Percentiles rank a stretch among this genome's conserved stretches.
phyloP scores from a whole-genome alignment of 2,797 vertebrate species.

The Acipenser ruthenus region DNA sequence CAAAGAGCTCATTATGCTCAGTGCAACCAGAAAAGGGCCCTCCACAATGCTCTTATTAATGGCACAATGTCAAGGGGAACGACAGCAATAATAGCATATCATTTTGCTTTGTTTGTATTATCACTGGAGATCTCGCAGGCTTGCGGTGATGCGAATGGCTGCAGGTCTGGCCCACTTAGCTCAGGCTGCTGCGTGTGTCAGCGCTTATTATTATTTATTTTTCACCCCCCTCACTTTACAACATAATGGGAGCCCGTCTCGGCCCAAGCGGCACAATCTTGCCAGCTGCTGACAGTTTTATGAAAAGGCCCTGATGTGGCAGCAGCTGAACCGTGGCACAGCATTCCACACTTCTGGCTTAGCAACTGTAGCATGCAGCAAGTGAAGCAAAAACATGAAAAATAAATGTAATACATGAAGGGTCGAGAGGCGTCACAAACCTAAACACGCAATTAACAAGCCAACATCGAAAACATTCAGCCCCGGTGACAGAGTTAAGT shows the following conservation, averaged over 20 bases:
- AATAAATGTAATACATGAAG: no score
- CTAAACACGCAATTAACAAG: no score
- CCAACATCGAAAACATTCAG: no score
- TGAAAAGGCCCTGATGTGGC: neutral
- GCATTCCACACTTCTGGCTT: neutral
- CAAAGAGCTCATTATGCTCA: slow-evolving; percentile 69
- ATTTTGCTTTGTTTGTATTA: slow-evolving; percentile 67
- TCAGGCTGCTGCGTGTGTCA: slow-evolving; percentile 5
- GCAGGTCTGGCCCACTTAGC: neutral
- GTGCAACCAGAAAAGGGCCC: slow-evolving; percentile 57
- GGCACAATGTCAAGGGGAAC: slow-evolving; percentile 67
- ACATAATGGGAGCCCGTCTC: neutral
- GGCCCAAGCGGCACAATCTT: neutral
- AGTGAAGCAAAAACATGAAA: no score
- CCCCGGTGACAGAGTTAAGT: no score
- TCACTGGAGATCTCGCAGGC: slow-evolving; percentile 47
- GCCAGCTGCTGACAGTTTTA: neutral
- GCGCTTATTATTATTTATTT: slow-evolving; percentile 3
- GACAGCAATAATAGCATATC: slow-evolving; percentile 53
- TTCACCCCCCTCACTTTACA: neutral
- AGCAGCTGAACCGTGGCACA: slow-evolving; percentile 4
- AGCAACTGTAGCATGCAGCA: no score
- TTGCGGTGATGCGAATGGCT: slow-evolving; percentile 35
- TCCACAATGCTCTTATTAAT: slow-evolving; percentile 69
- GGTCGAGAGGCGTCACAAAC: no score